Evolutionary conservation across 2,797 vertebrate species (phyloP), one percentile per base, ranked within the genome.

Genomic region (Pseudochirops cupreus): DNA sequence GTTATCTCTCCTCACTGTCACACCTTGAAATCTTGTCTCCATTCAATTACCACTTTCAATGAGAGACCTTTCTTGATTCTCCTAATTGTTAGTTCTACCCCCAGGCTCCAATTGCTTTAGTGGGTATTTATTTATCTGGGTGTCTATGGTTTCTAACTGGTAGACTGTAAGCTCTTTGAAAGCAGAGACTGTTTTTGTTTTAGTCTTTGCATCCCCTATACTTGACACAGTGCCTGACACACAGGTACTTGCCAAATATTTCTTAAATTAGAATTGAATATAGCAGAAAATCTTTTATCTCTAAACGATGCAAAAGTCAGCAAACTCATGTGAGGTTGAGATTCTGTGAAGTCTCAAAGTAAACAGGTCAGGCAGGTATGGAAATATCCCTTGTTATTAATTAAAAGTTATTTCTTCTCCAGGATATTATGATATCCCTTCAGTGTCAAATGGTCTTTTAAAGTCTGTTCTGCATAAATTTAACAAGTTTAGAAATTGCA

Each of bases 331-430:
- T 18, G 46, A 4, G 31, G 55, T 62, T 12, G 9, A 56, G 46
- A 46, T 82, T 26, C 90, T 62, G 58, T 11, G 6, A 13, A 52
- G 92, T 96, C 90, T 92, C 26, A 95, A 97, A 55, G 29, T 95
- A 95, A 55, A 46, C 12, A 0, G 59, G 39, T 33, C 62, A 91
- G 18, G 52, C 0, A 39, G 56, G 92, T 13, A 95, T 18, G 82
- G 58, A 95, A 67, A 50, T 39, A 39, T 1, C 67, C 53, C 33
- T 82, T 3, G 31, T 31, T 0, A 0, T 57, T 21, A n/a, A 53
- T 58, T 92, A 95, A 94, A 94, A 82, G 21, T 46, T 0, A 95
- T 29, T 14, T 67, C 46, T 92, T 94, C 90, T 50, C 52, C 50
- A 9, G 13, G 21, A 13, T 31, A 29, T 57, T 28, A 74, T 57